Conservation (phyloP, 2,113 vertebrate species). For the Rafetus swinhoei region DNA sequence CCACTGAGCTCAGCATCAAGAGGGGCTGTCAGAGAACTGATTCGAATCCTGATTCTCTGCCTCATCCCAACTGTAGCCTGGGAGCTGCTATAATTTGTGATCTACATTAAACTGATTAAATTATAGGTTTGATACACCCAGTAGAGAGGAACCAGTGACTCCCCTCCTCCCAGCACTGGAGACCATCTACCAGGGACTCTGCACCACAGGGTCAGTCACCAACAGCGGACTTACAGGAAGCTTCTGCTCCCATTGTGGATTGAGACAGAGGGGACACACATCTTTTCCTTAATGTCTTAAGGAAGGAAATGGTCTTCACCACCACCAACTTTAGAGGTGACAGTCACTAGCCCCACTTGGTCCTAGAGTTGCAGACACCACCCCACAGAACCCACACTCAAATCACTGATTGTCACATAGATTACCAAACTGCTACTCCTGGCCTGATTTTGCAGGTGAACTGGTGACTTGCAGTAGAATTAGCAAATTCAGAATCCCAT, state of each 20-base stretch:
- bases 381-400: neutral
- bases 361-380: neutral
- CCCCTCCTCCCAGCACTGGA: no score
- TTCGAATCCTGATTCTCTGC: no score
- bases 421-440: neutral
- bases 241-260: neutral
- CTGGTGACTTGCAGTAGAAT: neutral
- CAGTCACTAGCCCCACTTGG: neutral
- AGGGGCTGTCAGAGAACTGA: neutral
- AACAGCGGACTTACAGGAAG: neutral
- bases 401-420: neutral
- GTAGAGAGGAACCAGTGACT: no score
- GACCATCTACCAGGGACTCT: no score
- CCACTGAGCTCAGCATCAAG: neutral
- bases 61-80: no score
- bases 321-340: neutral
- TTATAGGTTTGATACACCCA: no score
- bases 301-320: neutral
- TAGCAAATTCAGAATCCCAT: neutral
- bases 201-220: no score
- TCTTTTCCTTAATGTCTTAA: neutral
- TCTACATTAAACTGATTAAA: no score
- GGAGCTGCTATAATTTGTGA: no score
- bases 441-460: slow-evolving; percentile 46
- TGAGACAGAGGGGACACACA: neutral